Percentiles rank a stretch among this genome's conserved stretches.
These are phyloP conservation scores for Callyntrura guangdongensis DNA, from an alignment of 2,888 invertebrate species.

Conservation along the genomic window DNA sequence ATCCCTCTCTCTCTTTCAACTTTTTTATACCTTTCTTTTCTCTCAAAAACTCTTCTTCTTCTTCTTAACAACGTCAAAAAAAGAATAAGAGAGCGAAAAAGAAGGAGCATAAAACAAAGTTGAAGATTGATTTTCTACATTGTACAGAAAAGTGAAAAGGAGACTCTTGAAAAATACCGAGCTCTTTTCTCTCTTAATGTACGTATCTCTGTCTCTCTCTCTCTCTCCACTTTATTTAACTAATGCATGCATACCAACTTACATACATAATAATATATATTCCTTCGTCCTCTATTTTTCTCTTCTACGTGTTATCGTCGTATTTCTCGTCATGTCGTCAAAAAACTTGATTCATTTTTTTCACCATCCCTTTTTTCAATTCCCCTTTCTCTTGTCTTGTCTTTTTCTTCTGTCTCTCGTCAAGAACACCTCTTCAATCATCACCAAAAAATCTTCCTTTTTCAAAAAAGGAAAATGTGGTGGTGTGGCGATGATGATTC, in stretches of 20 bases:
- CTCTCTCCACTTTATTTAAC: background rate
- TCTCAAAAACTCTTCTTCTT: conserved; percentile 9
- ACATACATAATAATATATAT: too few species aligned
- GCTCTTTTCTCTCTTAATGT: conserved; percentile 5
- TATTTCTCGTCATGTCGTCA: background rate
- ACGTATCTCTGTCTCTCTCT: background rate
- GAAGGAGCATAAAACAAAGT: conserved; percentile 36
- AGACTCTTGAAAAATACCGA: conserved; percentile 35
- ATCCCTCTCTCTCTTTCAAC: conserved; percentile 13
- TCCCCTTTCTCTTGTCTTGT: conserved; percentile 20
- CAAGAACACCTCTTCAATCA: conserved; percentile 35
- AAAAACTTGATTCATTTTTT: conserved; percentile 9
- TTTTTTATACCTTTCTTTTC: conserved; percentile 37
- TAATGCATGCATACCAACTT: background rate
- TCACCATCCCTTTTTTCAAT: background rate
- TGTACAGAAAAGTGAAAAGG: conserved; percentile 25
- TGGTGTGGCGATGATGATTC: conserved; percentile 5
- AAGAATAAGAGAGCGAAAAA: background rate
- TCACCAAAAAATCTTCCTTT: background rate
- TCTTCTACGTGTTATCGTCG: background rate
- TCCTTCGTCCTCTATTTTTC: background rate
- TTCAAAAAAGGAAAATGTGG: background rate
- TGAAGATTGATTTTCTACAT: conserved; percentile 57
- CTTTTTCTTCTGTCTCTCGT: background rate
- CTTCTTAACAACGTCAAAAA: conserved; percentile 16